Evolutionary conservation across 2,113 vertebrate genomes (phyloP).

Genomic region (Coreoperca whiteheadi): DNA sequence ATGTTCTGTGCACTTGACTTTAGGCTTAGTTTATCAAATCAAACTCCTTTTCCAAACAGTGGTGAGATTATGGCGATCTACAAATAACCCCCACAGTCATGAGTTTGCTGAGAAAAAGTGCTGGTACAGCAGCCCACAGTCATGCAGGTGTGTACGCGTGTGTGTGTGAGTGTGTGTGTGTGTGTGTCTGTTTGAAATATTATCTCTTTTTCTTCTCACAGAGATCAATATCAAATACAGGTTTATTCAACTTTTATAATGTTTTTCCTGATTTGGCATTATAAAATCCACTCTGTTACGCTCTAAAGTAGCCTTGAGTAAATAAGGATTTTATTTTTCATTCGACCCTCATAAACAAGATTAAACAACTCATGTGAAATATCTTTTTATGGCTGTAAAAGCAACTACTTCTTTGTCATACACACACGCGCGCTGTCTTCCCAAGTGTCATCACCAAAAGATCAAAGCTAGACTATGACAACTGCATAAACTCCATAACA

Average conservation of each 20-base stretch:
- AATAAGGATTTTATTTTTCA: constrained; percentile 6
- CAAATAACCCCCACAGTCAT: constrained; percentile 54
- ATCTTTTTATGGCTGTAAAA: constrained; percentile 12
- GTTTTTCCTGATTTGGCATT: constrained; percentile 30
- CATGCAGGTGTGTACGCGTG: constrained; percentile 56
- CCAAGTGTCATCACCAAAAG: constrained; percentile 3
- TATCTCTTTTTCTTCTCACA: constrained; percentile 41
- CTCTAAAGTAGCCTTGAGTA: constrained; percentile 12
- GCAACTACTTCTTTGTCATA: constrained; percentile 32
- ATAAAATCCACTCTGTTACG: not conserved
- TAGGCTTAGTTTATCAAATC: constrained; percentile 69
- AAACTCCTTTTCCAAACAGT: constrained; percentile 67
- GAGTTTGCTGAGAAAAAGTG: constrained; percentile 53
- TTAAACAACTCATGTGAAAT: constrained; percentile 23
- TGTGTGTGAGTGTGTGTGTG: constrained; percentile 43
- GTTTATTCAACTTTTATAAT: constrained; percentile 45
- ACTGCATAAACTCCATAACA: constrained; percentile 18
- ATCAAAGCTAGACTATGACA: constrained; percentile 37
- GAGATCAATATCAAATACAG: constrained; percentile 29
- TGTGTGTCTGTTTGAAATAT: constrained; percentile 27
- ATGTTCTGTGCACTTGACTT: constrained; percentile 68
- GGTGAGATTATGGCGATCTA: constrained; percentile 46
- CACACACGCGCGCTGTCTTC: constrained; percentile 31
- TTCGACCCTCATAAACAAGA: not conserved
- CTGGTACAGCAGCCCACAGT: constrained; percentile 56